Percentiles rank a stretch among this genome's conserved stretches.
Conservation (phyloP, 2,113 vertebrate species). For the Junco hyemalis region DNA sequence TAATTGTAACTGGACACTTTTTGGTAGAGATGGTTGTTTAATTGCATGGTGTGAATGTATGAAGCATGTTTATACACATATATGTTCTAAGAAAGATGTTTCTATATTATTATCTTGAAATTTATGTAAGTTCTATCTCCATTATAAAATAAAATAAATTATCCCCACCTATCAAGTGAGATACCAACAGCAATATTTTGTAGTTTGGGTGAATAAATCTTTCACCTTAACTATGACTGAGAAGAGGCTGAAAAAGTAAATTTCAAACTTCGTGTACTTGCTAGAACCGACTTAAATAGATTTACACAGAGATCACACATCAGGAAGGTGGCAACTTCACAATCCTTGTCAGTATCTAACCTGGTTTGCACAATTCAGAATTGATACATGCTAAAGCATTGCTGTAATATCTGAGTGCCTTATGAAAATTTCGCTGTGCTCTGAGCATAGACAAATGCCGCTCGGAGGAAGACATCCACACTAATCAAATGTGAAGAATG, state of each 20-base stretch:
- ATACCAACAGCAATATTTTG: background rate
- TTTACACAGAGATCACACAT: background rate
- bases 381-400: background rate
- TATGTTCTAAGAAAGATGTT: background rate
- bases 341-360: background rate
- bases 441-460: background rate
- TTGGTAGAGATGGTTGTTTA: background rate
- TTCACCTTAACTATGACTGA: background rate
- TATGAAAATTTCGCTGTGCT: background rate
- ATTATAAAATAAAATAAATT: background rate
- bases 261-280: background rate
- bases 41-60: background rate
- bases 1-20: background rate
- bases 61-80: fast-evolving
- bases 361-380: background rate
- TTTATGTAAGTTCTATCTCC: background rate
- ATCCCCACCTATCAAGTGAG: background rate
- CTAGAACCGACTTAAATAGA: background rate
- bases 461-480: background rate
- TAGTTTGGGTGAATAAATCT: background rate
- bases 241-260: background rate
- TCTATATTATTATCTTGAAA: background rate
- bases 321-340: background rate
- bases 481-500: background rate
- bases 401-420: background rate